These are phyloP conservation scores for Pinctada fucata DNA, from an alignment of 2,888 invertebrate genomes.

Conservation along the genomic window DNA sequence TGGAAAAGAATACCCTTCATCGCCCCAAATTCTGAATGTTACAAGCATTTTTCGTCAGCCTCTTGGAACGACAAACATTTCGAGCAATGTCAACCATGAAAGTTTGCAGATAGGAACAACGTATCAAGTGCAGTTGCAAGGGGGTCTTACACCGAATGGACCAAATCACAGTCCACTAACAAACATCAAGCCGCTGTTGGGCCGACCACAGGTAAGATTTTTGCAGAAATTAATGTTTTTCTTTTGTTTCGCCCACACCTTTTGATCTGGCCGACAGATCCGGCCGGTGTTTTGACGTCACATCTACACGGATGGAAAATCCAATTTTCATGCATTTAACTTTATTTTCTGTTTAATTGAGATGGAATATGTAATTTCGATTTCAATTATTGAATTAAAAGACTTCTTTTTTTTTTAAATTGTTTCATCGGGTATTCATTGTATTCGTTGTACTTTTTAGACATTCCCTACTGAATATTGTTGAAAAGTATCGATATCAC, in stretches of 20 bases:
- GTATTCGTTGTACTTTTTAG: too few species aligned
- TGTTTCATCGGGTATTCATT: too few species aligned
- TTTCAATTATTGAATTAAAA: too few species aligned
- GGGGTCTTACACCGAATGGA: slow-evolving; percentile 48
- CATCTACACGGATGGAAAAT: too few species aligned
- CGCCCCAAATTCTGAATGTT: slow-evolving; percentile 63
- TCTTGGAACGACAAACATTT: slow-evolving; percentile 44
- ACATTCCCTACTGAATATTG: too few species aligned
- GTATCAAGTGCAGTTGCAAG: slow-evolving; percentile 45
- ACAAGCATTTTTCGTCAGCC: slow-evolving; percentile 60
- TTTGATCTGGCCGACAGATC: background rate
- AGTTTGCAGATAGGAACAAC: slow-evolving; percentile 40
- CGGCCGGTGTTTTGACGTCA: too few species aligned
- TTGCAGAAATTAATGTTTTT: background rate
- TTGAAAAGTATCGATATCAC: too few species aligned
- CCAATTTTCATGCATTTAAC: too few species aligned
- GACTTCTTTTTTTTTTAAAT: too few species aligned
- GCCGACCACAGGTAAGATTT: slow-evolving; percentile 61
- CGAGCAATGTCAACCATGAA: background rate
- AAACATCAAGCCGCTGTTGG: slow-evolving; percentile 51
- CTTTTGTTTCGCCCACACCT: background rate
- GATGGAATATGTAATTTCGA: too few species aligned
- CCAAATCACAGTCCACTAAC: slow-evolving; percentile 45
- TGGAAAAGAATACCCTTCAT: slow-evolving; percentile 49
- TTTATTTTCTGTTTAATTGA: too few species aligned